A percentile compares a stretch with the other conserved stretches of the same genome.
Conservation (phyloP, 2,113 vertebrate genomes). For the Sceloporus tristichus region DNA sequence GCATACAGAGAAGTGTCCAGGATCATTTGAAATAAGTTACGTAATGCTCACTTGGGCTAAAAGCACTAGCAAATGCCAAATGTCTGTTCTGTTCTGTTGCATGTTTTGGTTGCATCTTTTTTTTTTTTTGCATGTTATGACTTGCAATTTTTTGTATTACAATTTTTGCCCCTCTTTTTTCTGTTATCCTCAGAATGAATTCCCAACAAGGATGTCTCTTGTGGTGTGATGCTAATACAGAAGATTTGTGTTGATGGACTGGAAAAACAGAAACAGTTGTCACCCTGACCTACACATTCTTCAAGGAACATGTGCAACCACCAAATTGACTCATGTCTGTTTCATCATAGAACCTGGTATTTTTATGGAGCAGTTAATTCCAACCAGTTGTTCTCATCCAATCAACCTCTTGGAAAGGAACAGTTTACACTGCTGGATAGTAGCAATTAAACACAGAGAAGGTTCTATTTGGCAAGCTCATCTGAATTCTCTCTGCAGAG, state of each 20-base stretch:
- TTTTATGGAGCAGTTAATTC: conserved; percentile 46
- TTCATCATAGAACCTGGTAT: conserved; percentile 53
- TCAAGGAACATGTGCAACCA: conserved; percentile 57
- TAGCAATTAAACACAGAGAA: conserved; percentile 29
- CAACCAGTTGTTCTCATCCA: conserved; percentile 40
- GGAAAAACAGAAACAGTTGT: conserved; percentile 51
- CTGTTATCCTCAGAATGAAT: conserved; percentile 78
- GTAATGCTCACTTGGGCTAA: background rate
- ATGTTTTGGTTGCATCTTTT: background rate
- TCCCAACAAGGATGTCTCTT: conserved; percentile 86
- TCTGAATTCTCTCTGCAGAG: conserved; percentile 38
- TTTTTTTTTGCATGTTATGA: background rate
- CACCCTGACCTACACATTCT: conserved; percentile 60
- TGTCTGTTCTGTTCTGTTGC: background rate
- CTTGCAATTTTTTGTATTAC: conserved; percentile 50
- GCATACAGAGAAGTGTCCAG: background rate
- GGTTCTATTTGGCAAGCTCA: conserved; percentile 39
- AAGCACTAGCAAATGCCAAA: background rate
- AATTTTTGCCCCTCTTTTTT: conserved; percentile 62
- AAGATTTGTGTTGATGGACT: conserved; percentile 60
- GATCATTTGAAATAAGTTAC: background rate
- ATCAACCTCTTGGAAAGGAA: conserved; percentile 47
- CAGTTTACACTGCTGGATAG: conserved; percentile 10
- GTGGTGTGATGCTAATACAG: conserved; percentile 80
- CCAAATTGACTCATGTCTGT: conserved; percentile 55